phyloP scores from a whole-genome alignment of 2,113 vertebrate species.

The Pituophis catenifer region DNA sequence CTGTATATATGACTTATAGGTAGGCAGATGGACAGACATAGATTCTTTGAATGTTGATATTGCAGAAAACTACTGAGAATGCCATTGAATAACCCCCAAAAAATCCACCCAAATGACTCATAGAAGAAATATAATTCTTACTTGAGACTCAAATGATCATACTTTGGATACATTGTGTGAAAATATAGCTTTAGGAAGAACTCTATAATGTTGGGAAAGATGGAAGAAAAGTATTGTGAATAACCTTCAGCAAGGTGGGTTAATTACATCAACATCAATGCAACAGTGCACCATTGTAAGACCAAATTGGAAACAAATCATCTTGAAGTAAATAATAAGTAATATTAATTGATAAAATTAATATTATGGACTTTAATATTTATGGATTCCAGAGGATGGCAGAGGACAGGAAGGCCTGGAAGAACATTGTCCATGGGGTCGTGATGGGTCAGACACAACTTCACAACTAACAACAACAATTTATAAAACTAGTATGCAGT shows the following conservation, averaged over 20 bases:
- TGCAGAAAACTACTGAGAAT: neutral
- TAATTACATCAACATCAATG: neutral
- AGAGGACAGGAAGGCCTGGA: too few species aligned
- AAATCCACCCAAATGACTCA: neutral
- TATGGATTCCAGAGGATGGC: too few species aligned
- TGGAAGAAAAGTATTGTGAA: neutral
- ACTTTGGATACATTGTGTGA: neutral
- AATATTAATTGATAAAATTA: neutral
- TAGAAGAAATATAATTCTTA: neutral
- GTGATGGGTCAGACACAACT: too few species aligned
- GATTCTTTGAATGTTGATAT: neutral
- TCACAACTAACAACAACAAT: neutral
- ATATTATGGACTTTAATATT: too few species aligned
- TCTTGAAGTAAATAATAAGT: neutral
- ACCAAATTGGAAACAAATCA: neutral
- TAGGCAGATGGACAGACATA: neutral
- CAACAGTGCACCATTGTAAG: neutral
- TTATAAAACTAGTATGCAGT: neutral
- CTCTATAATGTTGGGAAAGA: neutral
- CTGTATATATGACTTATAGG: neutral
- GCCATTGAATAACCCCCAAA: neutral
- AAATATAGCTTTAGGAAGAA: neutral
- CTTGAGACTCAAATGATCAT: neutral
- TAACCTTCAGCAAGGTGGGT: neutral
- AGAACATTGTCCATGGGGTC: too few species aligned